Base-by-base conservation (phyloP, 2,888 invertebrate genomes). In the Spisula subtruncata region DNA sequence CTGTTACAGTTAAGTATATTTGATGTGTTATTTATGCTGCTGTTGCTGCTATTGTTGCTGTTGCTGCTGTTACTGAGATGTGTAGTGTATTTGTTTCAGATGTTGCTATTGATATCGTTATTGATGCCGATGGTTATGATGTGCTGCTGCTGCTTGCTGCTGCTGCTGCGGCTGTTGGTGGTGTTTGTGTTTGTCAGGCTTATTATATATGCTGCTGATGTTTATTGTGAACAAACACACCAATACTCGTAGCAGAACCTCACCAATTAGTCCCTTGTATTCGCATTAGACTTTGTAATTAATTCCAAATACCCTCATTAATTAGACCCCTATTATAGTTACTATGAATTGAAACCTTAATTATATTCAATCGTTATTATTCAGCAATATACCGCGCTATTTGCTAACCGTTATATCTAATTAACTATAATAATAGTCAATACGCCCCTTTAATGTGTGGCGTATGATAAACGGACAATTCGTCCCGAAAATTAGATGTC, bases 241-340 rank as follows among this genome's bases (percentile, higher is more conserved):
- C 2, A 41, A 41, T 41, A 75, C 35, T 75, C 32, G 35, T 75
- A 32, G 14, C 14, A 16, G 75, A 35, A 35, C 75, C 75, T 75
- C 75, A 75, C 16, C 35, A 16, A 75, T 75, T 75, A 5, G 35
- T 14, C 75, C 25, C 75, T 75, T 75, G 32, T 32, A 20, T 75
- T 75, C 32, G 32, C 12, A 75, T 32, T 35, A 75, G 29, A 75
- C 32, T 75, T 41, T 75, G 75, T 75, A 75, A 75, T 75, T 75
- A 75, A 75, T 75, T 75, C 75, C 25, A 18, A 75, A 32, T 75
- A 32, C 4, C 32, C 35, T 75, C 35, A 81, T 81, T 81, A 86
- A 86, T 86, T 86, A 86, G 81, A 81, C 81, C 86, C 81, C 81
- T 56, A 86, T 86, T 86, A 86, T 86, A 56, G 18, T 81, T 75